These are phyloP conservation scores for Drosophila setifemur DNA, from an alignment of 1,140 invertebrate species.

Conservation along the genomic window DNA sequence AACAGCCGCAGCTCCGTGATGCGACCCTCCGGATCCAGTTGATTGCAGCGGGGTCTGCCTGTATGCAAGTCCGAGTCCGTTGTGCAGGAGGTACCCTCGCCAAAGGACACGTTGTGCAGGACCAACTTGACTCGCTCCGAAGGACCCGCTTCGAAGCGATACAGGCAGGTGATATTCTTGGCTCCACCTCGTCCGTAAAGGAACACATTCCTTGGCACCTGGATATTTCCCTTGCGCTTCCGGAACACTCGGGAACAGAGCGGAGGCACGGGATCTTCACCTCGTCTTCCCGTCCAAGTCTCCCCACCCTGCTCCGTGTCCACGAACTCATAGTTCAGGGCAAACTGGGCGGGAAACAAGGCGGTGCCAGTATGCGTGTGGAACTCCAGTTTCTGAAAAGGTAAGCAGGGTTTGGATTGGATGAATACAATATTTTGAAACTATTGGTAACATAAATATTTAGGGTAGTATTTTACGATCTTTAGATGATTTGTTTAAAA, in stretches of 20 bases:
- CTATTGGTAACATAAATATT: too few species aligned
- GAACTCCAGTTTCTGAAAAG: constrained; percentile 82
- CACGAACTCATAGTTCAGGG: constrained; percentile 91
- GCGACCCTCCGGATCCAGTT: constrained; percentile 84
- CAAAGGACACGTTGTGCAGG: constrained; percentile 89
- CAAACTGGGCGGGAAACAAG: constrained; percentile 86
- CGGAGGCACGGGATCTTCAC: constrained; percentile 86
- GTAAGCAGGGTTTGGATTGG: too few species aligned
- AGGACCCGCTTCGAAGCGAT: constrained; percentile 87
- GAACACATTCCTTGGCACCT: constrained; percentile 87
- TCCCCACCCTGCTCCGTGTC: constrained; percentile 90
- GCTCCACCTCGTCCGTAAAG: constrained; percentile 90
- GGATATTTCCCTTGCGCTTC: constrained; percentile 81
- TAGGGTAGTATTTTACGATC: too few species aligned
- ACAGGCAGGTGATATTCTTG: constrained; percentile 88
- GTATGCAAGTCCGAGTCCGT: constrained; percentile 89
- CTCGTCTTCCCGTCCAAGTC: constrained; percentile 85
- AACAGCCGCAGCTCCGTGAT: constrained; percentile 85
- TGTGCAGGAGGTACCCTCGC: constrained; percentile 85
- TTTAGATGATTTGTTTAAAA: too few species aligned
- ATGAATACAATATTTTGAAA: too few species aligned
- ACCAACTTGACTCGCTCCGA: constrained; percentile 86
- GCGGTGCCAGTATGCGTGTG: constrained; percentile 86
- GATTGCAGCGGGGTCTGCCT: constrained; percentile 84
- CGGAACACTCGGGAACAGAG: constrained; percentile 82